Percentiles rank a stretch among this genome's conserved stretches.
These are phyloP conservation scores for Uria aalge DNA, from an alignment of 2,113 vertebrate genomes.

Conservation along the genomic window DNA sequence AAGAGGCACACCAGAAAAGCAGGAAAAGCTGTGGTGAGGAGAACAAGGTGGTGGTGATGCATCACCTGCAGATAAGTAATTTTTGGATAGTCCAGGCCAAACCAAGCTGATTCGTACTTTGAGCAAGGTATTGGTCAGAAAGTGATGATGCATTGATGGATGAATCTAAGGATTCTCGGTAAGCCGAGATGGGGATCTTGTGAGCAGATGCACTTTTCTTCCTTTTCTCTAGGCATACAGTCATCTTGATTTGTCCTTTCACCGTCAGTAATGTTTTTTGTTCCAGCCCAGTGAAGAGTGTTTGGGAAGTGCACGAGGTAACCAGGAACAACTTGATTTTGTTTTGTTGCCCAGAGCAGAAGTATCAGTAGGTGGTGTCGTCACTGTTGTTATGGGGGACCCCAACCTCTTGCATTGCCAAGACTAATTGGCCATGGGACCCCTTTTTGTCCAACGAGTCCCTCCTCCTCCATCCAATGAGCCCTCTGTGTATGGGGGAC, in stretches of 20 bases:
- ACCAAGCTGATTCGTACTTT: neutral
- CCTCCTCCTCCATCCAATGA: neutral
- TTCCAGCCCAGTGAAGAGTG: neutral
- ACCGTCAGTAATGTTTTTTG: neutral
- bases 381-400: neutral
- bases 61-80: neutral
- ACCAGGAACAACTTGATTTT: neutral
- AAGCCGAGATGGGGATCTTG: neutral
- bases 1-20: neutral
- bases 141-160: neutral
- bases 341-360: neutral
- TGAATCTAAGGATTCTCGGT: neutral
- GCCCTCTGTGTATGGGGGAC: fast-evolving
- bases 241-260: neutral
- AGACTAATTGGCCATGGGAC: neutral
- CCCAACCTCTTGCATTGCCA: neutral
- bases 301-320: neutral
- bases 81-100: neutral
- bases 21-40: neutral
- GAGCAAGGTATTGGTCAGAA: neutral
- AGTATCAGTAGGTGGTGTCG: neutral
- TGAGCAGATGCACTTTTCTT: neutral
- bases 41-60: neutral
- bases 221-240: neutral
- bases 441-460: fast-evolving